Conservation (phyloP, 2,888 invertebrate genomes). For the Pomacea canaliculata region DNA sequence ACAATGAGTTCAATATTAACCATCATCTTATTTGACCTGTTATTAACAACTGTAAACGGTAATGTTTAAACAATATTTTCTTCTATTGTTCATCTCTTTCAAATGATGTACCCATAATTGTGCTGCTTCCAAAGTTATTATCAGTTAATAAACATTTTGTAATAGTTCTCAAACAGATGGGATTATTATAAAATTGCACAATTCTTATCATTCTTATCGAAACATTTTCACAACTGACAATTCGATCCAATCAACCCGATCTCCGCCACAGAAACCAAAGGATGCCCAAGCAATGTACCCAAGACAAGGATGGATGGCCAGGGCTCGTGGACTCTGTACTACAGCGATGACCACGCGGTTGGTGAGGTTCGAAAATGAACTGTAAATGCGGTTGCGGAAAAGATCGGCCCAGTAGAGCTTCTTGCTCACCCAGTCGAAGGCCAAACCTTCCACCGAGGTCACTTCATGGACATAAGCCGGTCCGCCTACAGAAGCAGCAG, state of each 20-base stretch:
- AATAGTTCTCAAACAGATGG: too few relatives aligned
- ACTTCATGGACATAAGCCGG: constrained; percentile 35
- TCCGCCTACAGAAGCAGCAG: constrained; percentile 10
- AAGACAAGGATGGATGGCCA: constrained; percentile 96
- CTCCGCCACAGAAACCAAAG: too few relatives aligned
- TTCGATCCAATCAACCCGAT: too few relatives aligned
- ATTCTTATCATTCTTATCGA: too few relatives aligned
- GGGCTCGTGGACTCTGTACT: constrained; percentile 92
- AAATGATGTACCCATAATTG: too few relatives aligned
- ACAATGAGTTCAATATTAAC: neutral
- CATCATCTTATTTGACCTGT: neutral
- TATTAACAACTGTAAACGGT: neutral
- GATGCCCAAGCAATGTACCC: constrained; percentile 72
- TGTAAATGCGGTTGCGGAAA: constrained; percentile 70
- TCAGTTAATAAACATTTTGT: too few relatives aligned
- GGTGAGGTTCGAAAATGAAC: constrained; percentile 86
- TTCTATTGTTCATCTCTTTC: too few relatives aligned
- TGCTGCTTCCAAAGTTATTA: too few relatives aligned
- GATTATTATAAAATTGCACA: too few relatives aligned
- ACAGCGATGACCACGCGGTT: constrained; percentile 91
- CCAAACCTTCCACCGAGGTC: constrained; percentile 56
- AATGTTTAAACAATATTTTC: neutral
- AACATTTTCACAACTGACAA: too few relatives aligned
- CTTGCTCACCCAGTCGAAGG: constrained; percentile 94
- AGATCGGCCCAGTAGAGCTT: constrained; percentile 99